Evolutionary conservation across 2,888 invertebrate genomes (phyloP).

Genomic region (Allygus modestus): DNA sequence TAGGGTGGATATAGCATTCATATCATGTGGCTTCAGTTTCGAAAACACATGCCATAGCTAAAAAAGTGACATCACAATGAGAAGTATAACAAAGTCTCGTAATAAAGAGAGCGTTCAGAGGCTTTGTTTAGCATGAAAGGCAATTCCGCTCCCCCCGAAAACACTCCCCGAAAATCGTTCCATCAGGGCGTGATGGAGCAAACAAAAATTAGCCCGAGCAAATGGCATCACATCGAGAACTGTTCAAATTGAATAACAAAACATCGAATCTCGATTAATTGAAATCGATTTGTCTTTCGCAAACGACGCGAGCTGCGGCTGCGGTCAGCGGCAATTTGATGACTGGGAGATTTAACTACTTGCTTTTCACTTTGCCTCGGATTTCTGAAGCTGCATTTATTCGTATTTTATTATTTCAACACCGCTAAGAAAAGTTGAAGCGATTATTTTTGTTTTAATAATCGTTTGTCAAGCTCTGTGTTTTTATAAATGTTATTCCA

Average conservation of each 20-base stretch:
- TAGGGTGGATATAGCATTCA: too few relatives aligned
- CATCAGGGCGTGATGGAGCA: conserved; percentile 53
- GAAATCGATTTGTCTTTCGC: conserved; percentile 53
- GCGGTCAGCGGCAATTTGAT: conserved; percentile 24
- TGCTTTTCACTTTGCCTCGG: conserved; percentile 30
- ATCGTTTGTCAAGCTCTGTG: background rate
- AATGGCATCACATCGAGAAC: conserved; percentile 48
- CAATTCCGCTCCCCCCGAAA: background rate
- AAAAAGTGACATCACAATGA: too few relatives aligned
- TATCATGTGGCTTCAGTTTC: too few relatives aligned
- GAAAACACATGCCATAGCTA: too few relatives aligned
- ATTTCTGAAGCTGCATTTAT: conserved; percentile 28
- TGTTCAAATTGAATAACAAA: conserved; percentile 51
- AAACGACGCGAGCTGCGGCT: background rate
- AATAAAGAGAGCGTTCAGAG: background rate
- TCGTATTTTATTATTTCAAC: conserved; percentile 15
- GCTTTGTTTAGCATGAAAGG: conserved; percentile 1
- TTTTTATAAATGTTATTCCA: too few relatives aligned
- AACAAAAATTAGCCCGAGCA: conserved; percentile 52
- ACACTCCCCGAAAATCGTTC: background rate
- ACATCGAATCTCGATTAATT: conserved; percentile 58
- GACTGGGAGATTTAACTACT: conserved; percentile 40
- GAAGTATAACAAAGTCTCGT: background rate
- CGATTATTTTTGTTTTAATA: background rate
- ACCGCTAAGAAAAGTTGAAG: background rate